Evolutionary conservation across 2,888 invertebrate genomes (phyloP), one percentile per base, ranked within the genome.

Genomic region (Rhorus exstirpatorius): DNA sequence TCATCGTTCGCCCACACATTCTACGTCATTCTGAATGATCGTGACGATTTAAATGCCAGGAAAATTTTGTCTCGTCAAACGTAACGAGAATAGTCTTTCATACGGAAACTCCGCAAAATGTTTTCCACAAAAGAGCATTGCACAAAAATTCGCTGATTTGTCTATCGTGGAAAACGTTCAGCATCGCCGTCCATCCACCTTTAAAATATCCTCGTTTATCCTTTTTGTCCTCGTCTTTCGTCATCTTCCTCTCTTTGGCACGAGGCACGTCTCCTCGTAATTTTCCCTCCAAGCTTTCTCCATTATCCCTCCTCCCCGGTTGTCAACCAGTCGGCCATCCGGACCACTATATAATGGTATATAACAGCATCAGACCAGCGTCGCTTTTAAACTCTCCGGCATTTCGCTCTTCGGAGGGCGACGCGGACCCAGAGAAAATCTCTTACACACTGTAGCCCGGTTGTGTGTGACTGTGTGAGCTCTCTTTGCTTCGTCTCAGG

Each of bases 331-430:
- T n/a, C 46, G 35, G 46, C 17, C 19, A 24, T 49, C 17, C 55
- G 41, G 26, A 58, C 17, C 58, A n/a, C 44, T n/a, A n/a, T n/a
- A 19, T 51, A 58, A 38, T 61, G 58, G 70, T n/a, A n/a, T n/a
- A n/a, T n/a, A n/a, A n/a, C n/a, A n/a, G n/a, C n/a, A n/a, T n/a
- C n/a, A n/a, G 41, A 46, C 19, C 61, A 51, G 61, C 41, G 44
- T 49, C 63, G 70, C 75, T 72, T 49, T n/a, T n/a, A n/a, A 41
- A 70, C 80, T 63, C 70, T 24, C 53, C 10, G 53, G 51, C 53
- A 53, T 78, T 78, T 70, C n/a, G n/a, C 70, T 61, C 70, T 78
- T 61, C 61, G 41, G 41, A 55, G 63, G 67, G 55, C 38, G 49
- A 60, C 53, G 14, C 8, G 35, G 21, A 53, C 58, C 14, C 65